A percentile compares a stretch with the other conserved stretches of the same genome.
Evolutionary conservation across 2,797 vertebrate species (phyloP).

Genomic region (Betta splendens): DNA sequence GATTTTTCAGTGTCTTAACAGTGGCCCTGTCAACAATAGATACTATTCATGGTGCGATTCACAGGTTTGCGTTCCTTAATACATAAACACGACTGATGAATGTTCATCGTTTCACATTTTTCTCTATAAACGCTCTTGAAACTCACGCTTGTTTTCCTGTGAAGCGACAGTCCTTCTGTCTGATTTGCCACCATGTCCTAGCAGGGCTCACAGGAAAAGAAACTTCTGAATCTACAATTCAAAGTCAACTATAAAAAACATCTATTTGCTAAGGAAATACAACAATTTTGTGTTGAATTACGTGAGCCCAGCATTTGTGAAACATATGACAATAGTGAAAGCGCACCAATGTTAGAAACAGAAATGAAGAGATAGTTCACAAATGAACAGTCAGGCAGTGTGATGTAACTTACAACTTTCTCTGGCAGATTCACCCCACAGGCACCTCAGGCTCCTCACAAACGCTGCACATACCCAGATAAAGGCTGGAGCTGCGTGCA

Average conservation of each 20-base stretch:
- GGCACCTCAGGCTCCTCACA: slow-evolving; percentile 16
- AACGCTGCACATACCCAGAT: slow-evolving; percentile 12
- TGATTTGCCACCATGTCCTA: neutral
- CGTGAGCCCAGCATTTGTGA: neutral
- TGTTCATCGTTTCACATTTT: slow-evolving; percentile 10
- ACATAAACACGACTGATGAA: slow-evolving; percentile 5
- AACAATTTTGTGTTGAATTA: neutral
- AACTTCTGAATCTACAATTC: neutral
- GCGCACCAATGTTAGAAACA: neutral
- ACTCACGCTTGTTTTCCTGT: neutral
- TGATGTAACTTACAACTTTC: slow-evolving; percentile 27
- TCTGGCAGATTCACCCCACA: slow-evolving; percentile 2
- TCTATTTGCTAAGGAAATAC: neutral
- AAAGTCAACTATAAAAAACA: neutral
- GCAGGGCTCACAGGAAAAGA: neutral
- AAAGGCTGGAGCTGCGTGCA: slow-evolving; percentile 31
- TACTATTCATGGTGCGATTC: too few species aligned
- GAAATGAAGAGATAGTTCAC: slow-evolving; percentile 24
- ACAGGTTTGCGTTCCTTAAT: too few species aligned
- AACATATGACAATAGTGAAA: slow-evolving; percentile 9
- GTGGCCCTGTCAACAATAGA: too few species aligned
- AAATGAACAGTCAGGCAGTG: slow-evolving; percentile 20
- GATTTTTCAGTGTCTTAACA: too few species aligned
- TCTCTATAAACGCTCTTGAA: neutral
- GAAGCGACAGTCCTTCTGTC: slow-evolving; percentile 6